Evolutionary conservation across 2,888 invertebrate genomes (phyloP).

Genomic region (Bhutanitis thaidina): DNA sequence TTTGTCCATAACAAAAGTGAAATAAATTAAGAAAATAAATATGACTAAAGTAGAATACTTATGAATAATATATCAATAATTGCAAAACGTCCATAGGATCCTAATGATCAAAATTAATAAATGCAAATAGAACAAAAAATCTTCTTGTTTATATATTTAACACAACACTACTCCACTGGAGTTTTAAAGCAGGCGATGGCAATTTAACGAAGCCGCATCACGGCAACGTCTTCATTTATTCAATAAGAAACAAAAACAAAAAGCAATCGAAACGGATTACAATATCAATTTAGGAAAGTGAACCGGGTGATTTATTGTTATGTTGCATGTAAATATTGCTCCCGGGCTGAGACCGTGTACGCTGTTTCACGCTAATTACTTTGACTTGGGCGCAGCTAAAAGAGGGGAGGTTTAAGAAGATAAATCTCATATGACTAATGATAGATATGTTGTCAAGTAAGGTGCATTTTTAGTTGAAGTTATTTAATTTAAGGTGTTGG

Average conservation of each 20-base stretch:
- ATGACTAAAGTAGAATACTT: too few species aligned
- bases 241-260: conserved; percentile 66
- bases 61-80: too few species aligned
- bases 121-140: too few species aligned
- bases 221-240: conserved; percentile 75
- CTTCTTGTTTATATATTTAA: background rate
- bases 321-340: conserved; percentile 64
- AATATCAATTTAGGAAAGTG: conserved; percentile 80
- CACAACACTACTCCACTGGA: conserved; percentile 2
- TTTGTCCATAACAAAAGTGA: too few species aligned
- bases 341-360: conserved; percentile 33
- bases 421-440: conserved; percentile 15
- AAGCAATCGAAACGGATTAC: conserved; percentile 61
- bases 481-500: too few species aligned
- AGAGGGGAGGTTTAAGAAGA: conserved; percentile 12
- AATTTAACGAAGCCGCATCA: conserved; percentile 77
- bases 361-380: conserved; percentile 47
- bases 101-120: too few species aligned
- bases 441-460: background rate
- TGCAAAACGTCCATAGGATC: too few species aligned
- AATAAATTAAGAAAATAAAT: too few species aligned
- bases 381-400: conserved; percentile 25
- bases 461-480: too few species aligned
- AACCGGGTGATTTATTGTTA: conserved; percentile 72
- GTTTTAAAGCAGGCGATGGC: conserved; percentile 51